Base-by-base conservation (phyloP, 2,888 invertebrate genomes). In the Ctena decussata region DNA sequence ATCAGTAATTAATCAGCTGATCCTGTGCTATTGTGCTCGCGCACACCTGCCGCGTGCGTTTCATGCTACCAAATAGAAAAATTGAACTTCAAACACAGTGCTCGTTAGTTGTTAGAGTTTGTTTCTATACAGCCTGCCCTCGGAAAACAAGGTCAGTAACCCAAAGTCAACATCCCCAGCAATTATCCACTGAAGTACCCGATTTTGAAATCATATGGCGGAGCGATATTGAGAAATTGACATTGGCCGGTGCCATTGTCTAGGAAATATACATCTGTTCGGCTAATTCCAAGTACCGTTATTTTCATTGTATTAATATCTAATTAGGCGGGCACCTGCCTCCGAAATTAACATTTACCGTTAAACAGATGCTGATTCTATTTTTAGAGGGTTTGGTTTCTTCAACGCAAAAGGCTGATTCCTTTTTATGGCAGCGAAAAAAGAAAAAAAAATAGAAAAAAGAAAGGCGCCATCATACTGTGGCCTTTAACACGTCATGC, bases 331-430 rank as follows among this genome's bases (percentile, higher is more conserved):
- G 65, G 32, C 65, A 65, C 65, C 65, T 65, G 65, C 65, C 65
- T 35, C 32, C 65, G 65, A 65, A 65, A 65, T 87, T 85, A 80
- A 74, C 87, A 87, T 84, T 83, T 82, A 86, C 86, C 77, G 86
- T 86, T 86, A 86, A 77, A 80, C 87, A 87, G 87, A 87, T 85
- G 84, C 82, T 85, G 80, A 41, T 24, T 24, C 82, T 87, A 84
- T 80, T 53, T 80, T 74, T 87, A 82, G 85, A 65, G 74, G 39
- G 70, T 15, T 8, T 27, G 73, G 21, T 15, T 46, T 46, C 46
- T n/a, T 15, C 21, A 3, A 8, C 46, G 6, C 46, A 21, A 46
- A 8, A 41, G 15, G 41, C n/a, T n/a, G n/a, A n/a, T n/a, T n/a
- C n/a, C n/a, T n/a, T n/a, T n/a, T n/a, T n/a, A n/a, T n/a, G n/a